phyloP scores from a whole-genome alignment of 2,113 vertebrate species.

The Tor tambroides region DNA sequence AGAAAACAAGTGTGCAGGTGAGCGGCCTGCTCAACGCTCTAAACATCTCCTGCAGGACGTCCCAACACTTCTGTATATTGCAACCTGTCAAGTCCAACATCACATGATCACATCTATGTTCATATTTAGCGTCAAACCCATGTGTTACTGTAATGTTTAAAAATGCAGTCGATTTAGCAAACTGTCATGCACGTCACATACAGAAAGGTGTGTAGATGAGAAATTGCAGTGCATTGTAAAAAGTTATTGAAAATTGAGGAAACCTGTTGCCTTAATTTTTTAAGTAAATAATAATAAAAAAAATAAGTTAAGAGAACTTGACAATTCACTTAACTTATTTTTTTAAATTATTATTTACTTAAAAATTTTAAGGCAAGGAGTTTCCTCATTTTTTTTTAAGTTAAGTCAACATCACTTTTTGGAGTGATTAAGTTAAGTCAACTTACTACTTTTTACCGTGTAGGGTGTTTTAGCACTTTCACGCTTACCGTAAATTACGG shows the following conservation, averaged over 20 bases:
- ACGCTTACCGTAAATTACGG: background rate
- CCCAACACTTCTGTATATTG: background rate
- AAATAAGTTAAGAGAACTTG: no score
- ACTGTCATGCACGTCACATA: background rate
- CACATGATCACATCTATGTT: background rate
- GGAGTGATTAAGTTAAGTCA: no score
- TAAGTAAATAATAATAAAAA: no score
- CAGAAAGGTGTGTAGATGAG: background rate
- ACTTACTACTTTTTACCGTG: no score
- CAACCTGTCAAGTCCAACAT: background rate
- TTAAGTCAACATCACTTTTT: no score
- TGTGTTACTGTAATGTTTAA: background rate
- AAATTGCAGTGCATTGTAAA: background rate
- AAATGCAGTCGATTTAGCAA: background rate
- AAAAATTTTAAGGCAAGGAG: no score
- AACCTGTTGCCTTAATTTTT: no score
- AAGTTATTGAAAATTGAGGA: no score
- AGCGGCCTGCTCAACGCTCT: background rate
- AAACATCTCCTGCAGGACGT: background rate
- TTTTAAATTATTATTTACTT: no score
- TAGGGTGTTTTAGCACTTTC: background rate
- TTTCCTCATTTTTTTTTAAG: no score
- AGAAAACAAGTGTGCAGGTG: slow-evolving; percentile 35
- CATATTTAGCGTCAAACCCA: background rate
- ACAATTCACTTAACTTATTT: no score